phyloP scores from a whole-genome alignment of 2,797 vertebrate genomes.

The Phaenicophaeus curvirostris region DNA sequence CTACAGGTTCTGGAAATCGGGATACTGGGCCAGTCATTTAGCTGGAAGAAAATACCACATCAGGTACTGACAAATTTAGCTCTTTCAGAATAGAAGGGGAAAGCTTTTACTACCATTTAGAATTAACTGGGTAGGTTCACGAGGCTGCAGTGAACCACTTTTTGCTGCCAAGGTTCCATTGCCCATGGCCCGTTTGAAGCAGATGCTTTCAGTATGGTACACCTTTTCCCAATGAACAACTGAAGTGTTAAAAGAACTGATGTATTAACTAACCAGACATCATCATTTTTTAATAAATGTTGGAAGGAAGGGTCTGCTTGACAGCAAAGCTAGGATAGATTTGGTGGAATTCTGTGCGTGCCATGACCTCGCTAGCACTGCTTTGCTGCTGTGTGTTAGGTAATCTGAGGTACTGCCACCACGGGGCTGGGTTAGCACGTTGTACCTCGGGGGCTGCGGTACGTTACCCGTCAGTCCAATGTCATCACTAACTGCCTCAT shows the following conservation, averaged over 20 bases:
- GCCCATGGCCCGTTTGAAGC: neutral
- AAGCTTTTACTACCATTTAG: neutral
- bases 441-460: neutral
- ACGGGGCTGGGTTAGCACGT: neutral
- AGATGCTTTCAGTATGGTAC: neutral
- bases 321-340: neutral
- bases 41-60: constrained; percentile 97
- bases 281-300: constrained; percentile 18
- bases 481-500: constrained; percentile 28
- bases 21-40: constrained; percentile 97
- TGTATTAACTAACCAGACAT: neutral
- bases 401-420: neutral
- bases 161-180: neutral
- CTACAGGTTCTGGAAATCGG: constrained; percentile 97
- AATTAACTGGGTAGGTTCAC: neutral
- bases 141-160: neutral
- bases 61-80: constrained; percentile 78
- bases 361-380: neutral
- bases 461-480: neutral
- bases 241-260: neutral
- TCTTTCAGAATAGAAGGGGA: neutral
- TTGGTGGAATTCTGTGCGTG: neutral
- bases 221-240: neutral
- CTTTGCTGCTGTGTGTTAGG: neutral
- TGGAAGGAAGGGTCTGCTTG: constrained; percentile 1